These are phyloP conservation scores for Oxyruncus cristatus DNA, from an alignment of 2,113 vertebrate genomes.

Conservation along the genomic window DNA sequence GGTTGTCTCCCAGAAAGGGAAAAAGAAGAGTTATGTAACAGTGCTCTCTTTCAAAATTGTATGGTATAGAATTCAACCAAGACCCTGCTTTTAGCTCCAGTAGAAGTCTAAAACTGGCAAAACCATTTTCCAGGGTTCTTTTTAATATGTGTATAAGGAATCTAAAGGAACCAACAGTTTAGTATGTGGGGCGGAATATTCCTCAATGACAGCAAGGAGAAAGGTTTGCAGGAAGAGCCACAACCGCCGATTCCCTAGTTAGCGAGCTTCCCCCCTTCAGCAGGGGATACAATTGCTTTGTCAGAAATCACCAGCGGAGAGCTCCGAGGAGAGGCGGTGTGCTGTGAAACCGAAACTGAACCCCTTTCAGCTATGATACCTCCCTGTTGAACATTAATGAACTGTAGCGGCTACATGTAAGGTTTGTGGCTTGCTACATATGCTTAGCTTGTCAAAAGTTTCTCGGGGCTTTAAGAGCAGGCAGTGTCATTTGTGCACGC, in stretches of 20 bases:
- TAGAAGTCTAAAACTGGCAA: not conserved
- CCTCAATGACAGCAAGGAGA: not conserved
- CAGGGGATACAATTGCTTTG: not conserved
- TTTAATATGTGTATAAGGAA: not conserved
- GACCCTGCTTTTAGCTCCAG: not conserved
- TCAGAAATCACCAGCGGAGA: not conserved
- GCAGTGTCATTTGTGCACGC: not conserved
- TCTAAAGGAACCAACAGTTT: not conserved
- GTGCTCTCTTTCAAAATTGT: not conserved
- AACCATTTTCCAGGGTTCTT: not conserved
- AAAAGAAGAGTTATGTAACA: not conserved
- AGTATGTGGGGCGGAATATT: not conserved
- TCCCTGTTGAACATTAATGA: not conserved
- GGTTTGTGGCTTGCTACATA: not conserved
- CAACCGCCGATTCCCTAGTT: rapidly evolving
- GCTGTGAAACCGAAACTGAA: not conserved
- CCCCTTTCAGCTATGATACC: not conserved
- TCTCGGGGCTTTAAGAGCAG: not conserved
- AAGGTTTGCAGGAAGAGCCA: not conserved
- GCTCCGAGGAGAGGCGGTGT: not conserved
- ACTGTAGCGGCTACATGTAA: not conserved
- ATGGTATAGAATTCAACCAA: not conserved
- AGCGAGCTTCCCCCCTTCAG: not conserved
- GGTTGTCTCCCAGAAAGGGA: not conserved
- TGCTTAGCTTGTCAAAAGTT: constrained; percentile 1